These are phyloP conservation scores for Margarornis squamiger DNA, from an alignment of 2,797 vertebrate species.

Conservation along the genomic window DNA sequence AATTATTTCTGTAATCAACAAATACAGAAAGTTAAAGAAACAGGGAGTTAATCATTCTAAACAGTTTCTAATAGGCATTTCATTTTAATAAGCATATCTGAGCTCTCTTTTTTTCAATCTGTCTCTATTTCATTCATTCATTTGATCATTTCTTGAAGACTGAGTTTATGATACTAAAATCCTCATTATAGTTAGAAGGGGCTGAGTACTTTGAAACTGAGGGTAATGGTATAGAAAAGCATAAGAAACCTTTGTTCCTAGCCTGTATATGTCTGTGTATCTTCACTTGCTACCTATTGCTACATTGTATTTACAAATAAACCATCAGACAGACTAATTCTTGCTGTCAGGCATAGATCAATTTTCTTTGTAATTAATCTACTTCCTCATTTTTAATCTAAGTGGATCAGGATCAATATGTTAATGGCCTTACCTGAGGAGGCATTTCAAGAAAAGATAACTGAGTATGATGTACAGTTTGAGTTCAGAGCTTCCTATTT, in stretches of 20 bases:
- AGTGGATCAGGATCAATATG: not conserved
- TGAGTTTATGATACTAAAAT: not conserved
- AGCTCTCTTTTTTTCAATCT: not conserved
- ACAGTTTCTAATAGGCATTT: not conserved
- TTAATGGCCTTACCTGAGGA: constrained; percentile 11
- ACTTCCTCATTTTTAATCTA: not conserved
- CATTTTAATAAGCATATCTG: not conserved
- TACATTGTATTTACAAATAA: not conserved
- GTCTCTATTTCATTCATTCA: not conserved
- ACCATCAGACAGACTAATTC: not conserved
- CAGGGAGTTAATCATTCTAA: not conserved
- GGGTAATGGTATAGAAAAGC: not conserved
- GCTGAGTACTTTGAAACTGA: not conserved
- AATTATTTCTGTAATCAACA: not conserved
- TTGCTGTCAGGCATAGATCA: not conserved
- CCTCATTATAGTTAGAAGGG: not conserved
- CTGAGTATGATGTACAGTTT: not conserved
- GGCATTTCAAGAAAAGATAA: not conserved
- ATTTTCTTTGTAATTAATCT: constrained; percentile 1
- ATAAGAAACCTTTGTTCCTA: not conserved
- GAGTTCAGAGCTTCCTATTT: not conserved
- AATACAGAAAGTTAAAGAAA: not conserved
- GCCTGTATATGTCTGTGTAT: not conserved
- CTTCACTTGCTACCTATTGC: not conserved
- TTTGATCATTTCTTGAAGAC: not conserved